A percentile compares a stretch with the other conserved stretches of the same genome.
Conservation (phyloP, 2,888 invertebrate species). For the Mesochorus sp. region DNA sequence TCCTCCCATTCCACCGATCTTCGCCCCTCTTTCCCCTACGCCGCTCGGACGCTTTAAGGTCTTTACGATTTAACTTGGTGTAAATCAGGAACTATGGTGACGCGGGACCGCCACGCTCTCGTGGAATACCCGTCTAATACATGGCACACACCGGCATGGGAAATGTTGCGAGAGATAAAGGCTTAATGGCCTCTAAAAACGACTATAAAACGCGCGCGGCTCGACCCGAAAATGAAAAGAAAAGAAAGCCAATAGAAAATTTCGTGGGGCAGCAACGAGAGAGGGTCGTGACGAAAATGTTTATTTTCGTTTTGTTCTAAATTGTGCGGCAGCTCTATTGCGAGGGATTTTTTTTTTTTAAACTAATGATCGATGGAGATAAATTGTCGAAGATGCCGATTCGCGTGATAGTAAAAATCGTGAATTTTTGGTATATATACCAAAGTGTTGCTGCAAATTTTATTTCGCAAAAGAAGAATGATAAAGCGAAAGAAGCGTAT, state of each 20-base stretch:
- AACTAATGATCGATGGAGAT: not conserved
- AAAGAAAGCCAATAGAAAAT: constrained; percentile 18
- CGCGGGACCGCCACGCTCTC: constrained; percentile 3
- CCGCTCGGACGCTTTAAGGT: constrained; percentile 10
- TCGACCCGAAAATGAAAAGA: constrained; percentile 4
- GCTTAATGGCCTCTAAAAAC: constrained; percentile 48
- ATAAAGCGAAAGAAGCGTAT: constrained; percentile 39
- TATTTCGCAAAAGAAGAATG: constrained; percentile 1
- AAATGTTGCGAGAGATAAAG: constrained; percentile 47
- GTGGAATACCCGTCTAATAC: constrained; percentile 38
- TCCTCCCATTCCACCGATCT: constrained; percentile 25
- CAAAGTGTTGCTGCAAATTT: not conserved
- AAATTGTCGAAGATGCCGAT: not conserved
- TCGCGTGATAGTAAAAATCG: too few species aligned
- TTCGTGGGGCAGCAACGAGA: constrained; percentile 6
- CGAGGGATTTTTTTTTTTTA: too few species aligned
- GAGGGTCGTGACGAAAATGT: constrained; percentile 13
- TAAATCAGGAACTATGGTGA: constrained; percentile 57
- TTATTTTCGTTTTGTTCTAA: too few species aligned
- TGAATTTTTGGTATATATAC: not conserved
- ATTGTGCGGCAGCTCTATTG: too few species aligned
- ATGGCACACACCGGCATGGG: constrained; percentile 6
- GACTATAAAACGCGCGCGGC: constrained; percentile 36
- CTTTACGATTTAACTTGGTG: constrained; percentile 44
- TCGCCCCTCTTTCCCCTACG: constrained; percentile 7